Conservation (phyloP, 2,797 vertebrate genomes). For the Sphenopsis melanotis region DNA sequence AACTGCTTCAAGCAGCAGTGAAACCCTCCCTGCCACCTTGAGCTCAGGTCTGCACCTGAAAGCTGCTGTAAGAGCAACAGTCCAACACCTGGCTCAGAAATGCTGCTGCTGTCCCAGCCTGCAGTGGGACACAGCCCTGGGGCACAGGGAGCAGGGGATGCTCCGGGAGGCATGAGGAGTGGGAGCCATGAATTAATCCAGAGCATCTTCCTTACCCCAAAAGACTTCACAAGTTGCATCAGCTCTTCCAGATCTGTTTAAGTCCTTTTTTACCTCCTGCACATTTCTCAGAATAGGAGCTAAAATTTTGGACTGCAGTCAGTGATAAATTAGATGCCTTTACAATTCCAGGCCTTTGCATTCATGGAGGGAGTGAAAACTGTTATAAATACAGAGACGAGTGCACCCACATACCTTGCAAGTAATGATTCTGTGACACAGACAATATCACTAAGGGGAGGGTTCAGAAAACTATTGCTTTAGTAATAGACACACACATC, state of each 20-base stretch:
- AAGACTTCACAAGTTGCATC: neutral
- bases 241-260: neutral
- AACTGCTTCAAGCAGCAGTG: neutral
- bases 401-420: neutral
- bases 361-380: neutral
- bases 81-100: neutral
- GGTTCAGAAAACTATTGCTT: neutral
- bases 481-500: neutral
- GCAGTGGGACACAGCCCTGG: rapidly evolving
- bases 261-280: neutral
- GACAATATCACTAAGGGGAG: neutral
- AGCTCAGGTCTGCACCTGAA: neutral
- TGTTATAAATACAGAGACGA: neutral
- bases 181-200: neutral
- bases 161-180: neutral
- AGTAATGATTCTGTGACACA: neutral
- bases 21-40: rapidly evolving
- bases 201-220: neutral
- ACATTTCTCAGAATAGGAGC: neutral
- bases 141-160: neutral
- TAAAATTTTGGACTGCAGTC: neutral
- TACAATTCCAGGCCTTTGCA: neutral
- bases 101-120: neutral
- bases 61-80: rapidly evolving
- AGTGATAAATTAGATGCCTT: neutral